These are phyloP conservation scores for Metalampra italica DNA, from an alignment of 2,888 invertebrate genomes.

Conservation along the genomic window DNA sequence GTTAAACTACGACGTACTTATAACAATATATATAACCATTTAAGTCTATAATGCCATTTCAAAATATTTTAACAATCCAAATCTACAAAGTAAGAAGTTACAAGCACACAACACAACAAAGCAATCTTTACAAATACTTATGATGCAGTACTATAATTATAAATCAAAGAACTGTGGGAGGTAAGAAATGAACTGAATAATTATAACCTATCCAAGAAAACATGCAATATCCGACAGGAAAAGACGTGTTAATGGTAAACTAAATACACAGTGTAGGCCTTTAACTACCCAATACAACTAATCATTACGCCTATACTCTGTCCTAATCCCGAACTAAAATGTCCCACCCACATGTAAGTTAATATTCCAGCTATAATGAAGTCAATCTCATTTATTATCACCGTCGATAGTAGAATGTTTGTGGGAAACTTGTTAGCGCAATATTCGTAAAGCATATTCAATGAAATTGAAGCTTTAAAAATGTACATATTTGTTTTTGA, in stretches of 20 bases:
- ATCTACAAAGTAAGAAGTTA: too few relatives aligned
- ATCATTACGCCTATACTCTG: slow-evolving; percentile 21
- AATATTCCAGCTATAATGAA: slow-evolving; percentile 47
- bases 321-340: slow-evolving; percentile 22
- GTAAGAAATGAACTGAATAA: not conserved
- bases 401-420: slow-evolving; percentile 41
- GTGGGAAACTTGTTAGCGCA: slow-evolving; percentile 48
- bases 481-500: not conserved
- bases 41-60: too few relatives aligned
- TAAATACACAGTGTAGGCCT: slow-evolving; percentile 4
- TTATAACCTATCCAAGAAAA: not conserved
- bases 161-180: too few relatives aligned
- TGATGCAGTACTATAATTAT: too few relatives aligned
- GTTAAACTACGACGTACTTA: too few relatives aligned
- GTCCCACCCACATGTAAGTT: slow-evolving; percentile 51
- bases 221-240: not conserved
- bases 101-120: too few relatives aligned
- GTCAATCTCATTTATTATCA: slow-evolving; percentile 54
- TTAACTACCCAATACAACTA: slow-evolving; percentile 16
- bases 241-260: slow-evolving; percentile 1
- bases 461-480: slow-evolving; percentile 2
- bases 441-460: slow-evolving; percentile 13
- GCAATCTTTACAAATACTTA: not conserved
- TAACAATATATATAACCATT: too few relatives aligned
- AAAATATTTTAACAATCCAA: too few relatives aligned